Conservation (phyloP, 2,113 vertebrate species). For the Gila orcuttii region DNA sequence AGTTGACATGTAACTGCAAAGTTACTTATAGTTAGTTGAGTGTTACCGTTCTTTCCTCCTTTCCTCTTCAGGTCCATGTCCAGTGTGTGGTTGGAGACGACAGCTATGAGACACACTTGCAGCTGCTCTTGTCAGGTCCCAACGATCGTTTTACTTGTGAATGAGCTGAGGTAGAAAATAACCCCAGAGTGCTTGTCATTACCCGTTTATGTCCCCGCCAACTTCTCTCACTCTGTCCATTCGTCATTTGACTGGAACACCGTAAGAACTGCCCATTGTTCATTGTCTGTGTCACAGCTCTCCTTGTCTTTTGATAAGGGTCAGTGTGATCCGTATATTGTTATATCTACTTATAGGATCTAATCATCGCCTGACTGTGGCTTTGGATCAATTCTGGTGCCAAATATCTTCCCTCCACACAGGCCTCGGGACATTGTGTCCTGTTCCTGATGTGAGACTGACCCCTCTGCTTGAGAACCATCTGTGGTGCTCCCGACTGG, state of each 20-base stretch:
- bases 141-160: constrained; percentile 47
- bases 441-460: constrained; percentile 59
- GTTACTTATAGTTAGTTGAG: no score
- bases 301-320: constrained; percentile 7
- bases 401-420: constrained; percentile 60
- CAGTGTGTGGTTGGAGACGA: constrained; percentile 33
- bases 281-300: background rate
- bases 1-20: no score
- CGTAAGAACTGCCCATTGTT: background rate
- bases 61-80: constrained; percentile 4
- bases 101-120: constrained; percentile 48
- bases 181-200: constrained; percentile 25
- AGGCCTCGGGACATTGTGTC: constrained; percentile 54
- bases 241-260: constrained; percentile 16
- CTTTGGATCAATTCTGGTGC: constrained; percentile 54
- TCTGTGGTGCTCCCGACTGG: constrained; percentile 38
- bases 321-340: constrained; percentile 7
- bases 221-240: constrained; percentile 16
- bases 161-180: constrained; percentile 34
- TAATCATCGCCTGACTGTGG: constrained; percentile 43
- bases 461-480: constrained; percentile 48
- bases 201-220: constrained; percentile 2
- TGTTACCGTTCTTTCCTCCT: background rate
- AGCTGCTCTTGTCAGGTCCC: constrained; percentile 54
- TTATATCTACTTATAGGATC: constrained; percentile 44